A percentile compares a stretch with the other conserved stretches of the same genome.
Evolutionary conservation across 2,888 invertebrate genomes (phyloP).

Genomic region (Leistus spinibarbis): DNA sequence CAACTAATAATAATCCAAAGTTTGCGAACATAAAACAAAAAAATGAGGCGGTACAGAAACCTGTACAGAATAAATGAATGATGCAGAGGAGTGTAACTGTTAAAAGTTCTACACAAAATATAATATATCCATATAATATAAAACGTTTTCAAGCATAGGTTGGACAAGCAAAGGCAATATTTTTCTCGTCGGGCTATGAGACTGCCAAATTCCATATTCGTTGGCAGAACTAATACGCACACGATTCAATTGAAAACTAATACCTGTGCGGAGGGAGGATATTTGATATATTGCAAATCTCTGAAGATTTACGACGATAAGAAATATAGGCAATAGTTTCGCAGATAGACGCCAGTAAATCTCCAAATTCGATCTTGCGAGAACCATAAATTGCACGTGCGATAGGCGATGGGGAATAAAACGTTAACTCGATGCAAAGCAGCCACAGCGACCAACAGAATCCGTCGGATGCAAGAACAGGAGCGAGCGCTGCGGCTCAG

Average conservation of each 20-base stretch:
- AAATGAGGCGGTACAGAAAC: too few species aligned
- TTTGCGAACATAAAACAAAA: too few species aligned
- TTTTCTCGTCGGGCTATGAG: background rate
- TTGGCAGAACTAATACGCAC: conserved; percentile 54
- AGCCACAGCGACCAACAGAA: conserved; percentile 42
- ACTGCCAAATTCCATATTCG: conserved; percentile 44
- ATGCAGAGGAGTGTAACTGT: too few species aligned
- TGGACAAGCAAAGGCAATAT: background rate
- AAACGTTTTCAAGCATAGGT: too few species aligned
- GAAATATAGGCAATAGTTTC: conserved; percentile 58
- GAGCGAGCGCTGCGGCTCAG: conserved; percentile 16
- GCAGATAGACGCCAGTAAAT: conserved; percentile 57
- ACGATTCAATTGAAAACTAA: conserved; percentile 52
- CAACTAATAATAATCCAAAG: too few species aligned
- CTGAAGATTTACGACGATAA: conserved; percentile 55
- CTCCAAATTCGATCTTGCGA: conserved; percentile 58
- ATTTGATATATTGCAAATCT: conserved; percentile 56
- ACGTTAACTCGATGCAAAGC: conserved; percentile 52
- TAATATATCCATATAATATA: too few species aligned
- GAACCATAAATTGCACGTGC: conserved; percentile 59
- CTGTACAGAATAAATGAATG: too few species aligned
- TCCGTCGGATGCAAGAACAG: background rate
- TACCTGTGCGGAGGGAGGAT: conserved; percentile 51
- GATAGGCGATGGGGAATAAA: conserved; percentile 55
- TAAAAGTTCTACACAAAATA: too few species aligned